Evolutionary conservation across 2,797 vertebrate species (phyloP).

Genomic region (Enteromius anoplus): DNA sequence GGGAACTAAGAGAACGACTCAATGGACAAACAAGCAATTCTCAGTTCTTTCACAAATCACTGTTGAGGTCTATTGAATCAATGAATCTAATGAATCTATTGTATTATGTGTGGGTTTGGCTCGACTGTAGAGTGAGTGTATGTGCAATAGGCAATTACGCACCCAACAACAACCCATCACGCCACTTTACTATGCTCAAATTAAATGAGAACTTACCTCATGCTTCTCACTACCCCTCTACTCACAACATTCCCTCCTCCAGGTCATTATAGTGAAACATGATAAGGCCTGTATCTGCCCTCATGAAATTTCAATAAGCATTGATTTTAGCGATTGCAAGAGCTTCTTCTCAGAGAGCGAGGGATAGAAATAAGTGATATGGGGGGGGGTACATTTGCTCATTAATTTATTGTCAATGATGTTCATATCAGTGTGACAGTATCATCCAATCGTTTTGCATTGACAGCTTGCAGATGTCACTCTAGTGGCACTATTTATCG

Average conservation of each 20-base stretch:
- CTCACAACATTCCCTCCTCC: slow-evolving; percentile 44
- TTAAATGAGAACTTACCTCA: slow-evolving; percentile 28
- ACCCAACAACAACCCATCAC: slow-evolving; percentile 3
- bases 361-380: slow-evolving; percentile 22
- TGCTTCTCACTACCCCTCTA: background rate
- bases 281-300: slow-evolving; percentile 77
- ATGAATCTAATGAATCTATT: slow-evolving; percentile 9
- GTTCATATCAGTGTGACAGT: slow-evolving; percentile 51
- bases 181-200: slow-evolving; percentile 22
- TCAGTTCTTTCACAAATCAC: background rate
- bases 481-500: slow-evolving; percentile 14
- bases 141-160: background rate
- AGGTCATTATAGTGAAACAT: slow-evolving; percentile 81
- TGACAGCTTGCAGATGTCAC: slow-evolving; percentile 18
- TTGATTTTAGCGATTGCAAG: slow-evolving; percentile 78
- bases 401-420: slow-evolving; percentile 58
- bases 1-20: background rate
- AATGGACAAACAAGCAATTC: background rate
- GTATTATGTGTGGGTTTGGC: background rate
- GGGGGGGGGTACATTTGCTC: slow-evolving; percentile 29
- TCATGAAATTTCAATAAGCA: slow-evolving; percentile 88
- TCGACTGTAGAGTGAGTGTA: background rate
- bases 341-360: slow-evolving; percentile 63
- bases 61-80: background rate
- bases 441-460: slow-evolving; percentile 21